phyloP scores from a whole-genome alignment of 2,797 vertebrate species.

The Buphagus erythrorhynchus region DNA sequence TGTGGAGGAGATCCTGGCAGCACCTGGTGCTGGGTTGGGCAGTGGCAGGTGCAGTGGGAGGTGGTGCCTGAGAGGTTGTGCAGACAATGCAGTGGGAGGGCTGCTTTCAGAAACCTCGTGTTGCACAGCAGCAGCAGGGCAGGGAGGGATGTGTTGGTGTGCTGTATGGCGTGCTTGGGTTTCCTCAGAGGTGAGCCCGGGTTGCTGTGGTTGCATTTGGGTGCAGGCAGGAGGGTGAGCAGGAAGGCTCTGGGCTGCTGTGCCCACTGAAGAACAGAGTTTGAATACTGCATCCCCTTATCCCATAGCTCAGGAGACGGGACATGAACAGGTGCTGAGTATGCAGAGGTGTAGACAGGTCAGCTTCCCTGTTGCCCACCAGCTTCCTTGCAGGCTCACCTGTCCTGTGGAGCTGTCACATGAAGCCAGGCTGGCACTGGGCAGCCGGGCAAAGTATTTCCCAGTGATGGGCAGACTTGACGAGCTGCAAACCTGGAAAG shows the following conservation, averaged over 20 bases:
- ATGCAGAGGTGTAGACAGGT: not conserved
- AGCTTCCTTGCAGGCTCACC: not conserved
- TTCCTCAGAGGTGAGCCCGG: not conserved
- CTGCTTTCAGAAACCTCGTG: not conserved
- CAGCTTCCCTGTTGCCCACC: not conserved
- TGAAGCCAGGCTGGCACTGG: not conserved
- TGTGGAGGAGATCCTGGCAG: not conserved
- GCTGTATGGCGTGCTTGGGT: not conserved
- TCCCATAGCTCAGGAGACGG: rapidly evolving
- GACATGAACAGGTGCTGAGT: not conserved
- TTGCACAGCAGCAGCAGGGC: not conserved
- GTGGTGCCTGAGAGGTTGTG: not conserved
- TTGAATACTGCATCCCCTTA: not conserved
- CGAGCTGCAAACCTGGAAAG: not conserved
- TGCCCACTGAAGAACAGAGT: not conserved
- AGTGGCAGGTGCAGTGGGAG: not conserved
- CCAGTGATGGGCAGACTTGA: not conserved
- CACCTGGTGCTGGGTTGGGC: not conserved
- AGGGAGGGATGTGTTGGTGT: not conserved
- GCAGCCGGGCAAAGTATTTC: not conserved
- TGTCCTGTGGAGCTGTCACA: not conserved
- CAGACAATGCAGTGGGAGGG: not conserved
- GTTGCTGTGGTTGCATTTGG: not conserved
- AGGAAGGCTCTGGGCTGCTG: not conserved
- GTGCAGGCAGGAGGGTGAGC: not conserved